Conservation (phyloP, 2,797 vertebrate genomes). For the Psittacula echo region DNA sequence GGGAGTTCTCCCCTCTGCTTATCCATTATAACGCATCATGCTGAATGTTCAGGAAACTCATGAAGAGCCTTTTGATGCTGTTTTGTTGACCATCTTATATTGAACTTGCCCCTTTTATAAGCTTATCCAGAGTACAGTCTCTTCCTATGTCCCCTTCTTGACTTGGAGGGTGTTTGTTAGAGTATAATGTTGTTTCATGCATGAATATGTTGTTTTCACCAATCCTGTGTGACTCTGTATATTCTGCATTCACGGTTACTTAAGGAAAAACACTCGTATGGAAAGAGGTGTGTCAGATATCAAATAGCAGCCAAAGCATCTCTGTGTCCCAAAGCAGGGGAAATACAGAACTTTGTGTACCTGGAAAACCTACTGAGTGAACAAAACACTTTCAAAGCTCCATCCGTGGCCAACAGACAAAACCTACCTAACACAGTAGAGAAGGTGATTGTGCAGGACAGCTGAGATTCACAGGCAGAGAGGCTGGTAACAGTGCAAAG, state of each 20-base stretch:
- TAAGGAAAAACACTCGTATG: not conserved
- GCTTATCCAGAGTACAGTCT: not conserved
- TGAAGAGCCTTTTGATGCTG: not conserved
- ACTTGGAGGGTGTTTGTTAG: not conserved
- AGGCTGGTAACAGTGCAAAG: not conserved
- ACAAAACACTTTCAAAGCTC: not conserved
- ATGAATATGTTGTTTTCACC: not conserved
- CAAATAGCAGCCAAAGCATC: not conserved
- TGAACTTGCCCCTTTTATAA: not conserved
- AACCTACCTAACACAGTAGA: fast-evolving
- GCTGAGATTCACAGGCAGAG: not conserved
- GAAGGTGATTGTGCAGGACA: not conserved
- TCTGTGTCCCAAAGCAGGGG: not conserved
- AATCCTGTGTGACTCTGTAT: not conserved
- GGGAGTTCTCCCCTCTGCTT: not conserved
- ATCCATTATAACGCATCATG: not conserved
- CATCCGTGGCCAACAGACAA: not conserved
- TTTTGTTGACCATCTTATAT: not conserved
- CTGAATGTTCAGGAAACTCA: not conserved
- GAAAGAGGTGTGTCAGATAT: not conserved
- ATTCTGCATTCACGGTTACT: not conserved
- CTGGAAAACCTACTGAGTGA: not conserved
- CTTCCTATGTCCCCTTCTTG: not conserved
- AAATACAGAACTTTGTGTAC: not conserved
- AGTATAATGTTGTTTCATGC: not conserved